These are phyloP conservation scores for Epizoanthus stellaris DNA, from an alignment of 92 coral and sea anemone genomes.

Conservation along the genomic window DNA sequence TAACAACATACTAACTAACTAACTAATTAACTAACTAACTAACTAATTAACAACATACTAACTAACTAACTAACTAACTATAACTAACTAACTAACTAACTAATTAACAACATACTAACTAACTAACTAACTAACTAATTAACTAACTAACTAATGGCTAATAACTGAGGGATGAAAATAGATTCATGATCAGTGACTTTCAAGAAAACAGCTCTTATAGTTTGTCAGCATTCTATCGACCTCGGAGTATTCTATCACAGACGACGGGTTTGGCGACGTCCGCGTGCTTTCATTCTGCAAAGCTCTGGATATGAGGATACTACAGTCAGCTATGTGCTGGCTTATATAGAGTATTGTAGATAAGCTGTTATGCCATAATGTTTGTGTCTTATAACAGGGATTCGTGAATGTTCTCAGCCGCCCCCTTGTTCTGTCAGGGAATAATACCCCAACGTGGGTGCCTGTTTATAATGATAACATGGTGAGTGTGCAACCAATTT, in stretches of 20 bases:
- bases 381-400: constrained; percentile 44
- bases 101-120: no score
- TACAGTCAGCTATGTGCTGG: background rate
- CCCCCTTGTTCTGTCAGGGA: constrained; percentile 41
- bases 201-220: no score
- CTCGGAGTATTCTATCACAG: background rate
- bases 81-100: no score
- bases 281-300: constrained; percentile 38
- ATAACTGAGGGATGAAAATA: no score
- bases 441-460: constrained; percentile 38
- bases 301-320: constrained; percentile 45
- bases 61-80: no score
- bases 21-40: no score
- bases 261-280: background rate
- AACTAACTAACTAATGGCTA: no score
- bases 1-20: no score
- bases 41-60: no score
- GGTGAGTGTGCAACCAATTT: constrained; percentile 17
- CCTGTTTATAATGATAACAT: constrained; percentile 37
- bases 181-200: no score
- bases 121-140: no score
- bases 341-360: background rate
- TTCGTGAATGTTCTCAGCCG: constrained; percentile 52
- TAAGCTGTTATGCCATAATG: constrained; percentile 14
- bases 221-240: no score